These are phyloP conservation scores for Diadumene lineata DNA, from an alignment of 92 coral and sea anemone species.

Conservation along the genomic window DNA sequence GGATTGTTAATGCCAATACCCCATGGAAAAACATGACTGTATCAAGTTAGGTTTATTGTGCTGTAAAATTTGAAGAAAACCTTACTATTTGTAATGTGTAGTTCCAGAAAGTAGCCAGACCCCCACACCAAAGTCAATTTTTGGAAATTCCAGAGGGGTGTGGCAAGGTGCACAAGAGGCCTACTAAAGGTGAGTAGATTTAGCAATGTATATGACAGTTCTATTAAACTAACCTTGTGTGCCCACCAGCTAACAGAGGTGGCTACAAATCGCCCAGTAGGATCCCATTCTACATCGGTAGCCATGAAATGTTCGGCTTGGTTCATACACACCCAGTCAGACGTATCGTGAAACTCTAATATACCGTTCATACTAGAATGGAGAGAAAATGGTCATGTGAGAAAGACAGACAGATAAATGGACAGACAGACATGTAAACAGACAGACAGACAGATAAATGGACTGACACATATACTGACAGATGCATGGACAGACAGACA, in stretches of 20 bases:
- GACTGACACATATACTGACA: not conserved
- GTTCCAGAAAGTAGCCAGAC: too few species aligned
- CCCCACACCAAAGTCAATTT: too few species aligned
- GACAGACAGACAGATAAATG: not conserved
- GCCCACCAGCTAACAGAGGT: slow-evolving; percentile 99
- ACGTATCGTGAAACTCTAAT: slow-evolving; percentile 91
- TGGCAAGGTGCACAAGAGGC: too few species aligned
- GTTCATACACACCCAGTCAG: slow-evolving; percentile 88
- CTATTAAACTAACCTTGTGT: slow-evolving; percentile 83
- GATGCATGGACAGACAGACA: not conserved
- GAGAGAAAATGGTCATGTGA: too few species aligned
- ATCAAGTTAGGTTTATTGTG: too few species aligned
- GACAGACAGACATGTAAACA: not conserved
- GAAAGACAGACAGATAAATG: not conserved
- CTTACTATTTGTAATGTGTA: too few species aligned
- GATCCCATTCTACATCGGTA: slow-evolving; percentile 98
- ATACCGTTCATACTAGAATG: slow-evolving; percentile 99
- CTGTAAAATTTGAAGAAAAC: too few species aligned
- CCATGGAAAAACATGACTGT: too few species aligned
- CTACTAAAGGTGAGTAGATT: too few species aligned
- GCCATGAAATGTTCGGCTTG: slow-evolving; percentile 98
- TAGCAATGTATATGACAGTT: too few species aligned
- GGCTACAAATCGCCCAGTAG: slow-evolving; percentile 93
- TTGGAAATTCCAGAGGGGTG: too few species aligned
- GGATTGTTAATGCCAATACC: too few species aligned